phyloP scores from a whole-genome alignment of 2,888 invertebrate species.

The Drosophila falleni region DNA sequence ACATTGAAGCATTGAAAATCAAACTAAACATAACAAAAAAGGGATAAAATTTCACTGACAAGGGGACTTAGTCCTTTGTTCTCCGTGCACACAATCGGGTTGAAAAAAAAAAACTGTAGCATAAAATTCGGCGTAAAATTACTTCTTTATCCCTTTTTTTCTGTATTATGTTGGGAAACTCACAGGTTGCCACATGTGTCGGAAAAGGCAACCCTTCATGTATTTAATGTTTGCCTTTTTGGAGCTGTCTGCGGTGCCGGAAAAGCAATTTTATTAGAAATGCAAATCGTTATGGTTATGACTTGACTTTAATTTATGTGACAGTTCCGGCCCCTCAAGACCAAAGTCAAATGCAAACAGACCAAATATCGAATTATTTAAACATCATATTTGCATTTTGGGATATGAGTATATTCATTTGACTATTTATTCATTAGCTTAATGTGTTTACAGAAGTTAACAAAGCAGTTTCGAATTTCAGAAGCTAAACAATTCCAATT shows the following conservation, averaged over 20 bases:
- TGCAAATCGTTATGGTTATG: conserved; percentile 63
- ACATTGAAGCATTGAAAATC: conserved; percentile 19
- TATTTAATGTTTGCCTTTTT: conserved; percentile 49
- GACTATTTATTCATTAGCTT: conserved; percentile 5
- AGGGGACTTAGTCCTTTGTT: neutral
- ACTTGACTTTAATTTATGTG: conserved; percentile 50
- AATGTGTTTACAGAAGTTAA: neutral
- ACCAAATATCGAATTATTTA: conserved; percentile 12
- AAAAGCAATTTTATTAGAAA: conserved; percentile 45
- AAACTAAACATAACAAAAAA: conserved; percentile 27
- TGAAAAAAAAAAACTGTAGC: conserved; percentile 26
- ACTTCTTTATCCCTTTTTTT: conserved; percentile 50
- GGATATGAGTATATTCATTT: neutral
- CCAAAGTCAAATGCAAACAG: conserved; percentile 1
- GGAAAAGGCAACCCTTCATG: conserved; percentile 43
- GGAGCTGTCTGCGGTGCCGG: conserved; percentile 21
- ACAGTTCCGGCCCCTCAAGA: neutral
- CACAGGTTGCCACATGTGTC: conserved; percentile 34
- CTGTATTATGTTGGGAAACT: conserved; percentile 2
- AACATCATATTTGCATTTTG: neutral
- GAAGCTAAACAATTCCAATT: neutral
- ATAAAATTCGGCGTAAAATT: conserved; percentile 47
- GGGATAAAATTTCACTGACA: conserved; percentile 10
- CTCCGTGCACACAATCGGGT: conserved; percentile 2
- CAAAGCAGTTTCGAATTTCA: no score